Percentiles rank a stretch among this genome's conserved stretches.
These are phyloP conservation scores for Dicyrtomina minuta DNA, from an alignment of 2,888 invertebrate genomes.

Conservation along the genomic window DNA sequence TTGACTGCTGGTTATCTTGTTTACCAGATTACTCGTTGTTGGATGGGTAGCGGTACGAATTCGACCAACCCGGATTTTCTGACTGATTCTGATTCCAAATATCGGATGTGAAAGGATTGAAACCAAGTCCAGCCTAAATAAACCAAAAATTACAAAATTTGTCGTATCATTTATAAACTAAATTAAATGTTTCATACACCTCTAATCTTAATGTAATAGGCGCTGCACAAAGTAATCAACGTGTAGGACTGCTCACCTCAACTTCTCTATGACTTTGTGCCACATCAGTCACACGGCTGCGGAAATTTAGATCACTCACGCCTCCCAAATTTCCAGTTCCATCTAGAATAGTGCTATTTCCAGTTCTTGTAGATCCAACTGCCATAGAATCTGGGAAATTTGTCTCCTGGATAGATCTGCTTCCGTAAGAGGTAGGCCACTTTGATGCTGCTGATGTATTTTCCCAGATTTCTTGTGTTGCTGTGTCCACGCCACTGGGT, in stretches of 20 bases:
- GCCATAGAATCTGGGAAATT: constrained; percentile 34
- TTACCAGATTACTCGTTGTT: constrained; percentile 19
- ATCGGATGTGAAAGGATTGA: constrained; percentile 66
- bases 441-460: constrained; percentile 36
- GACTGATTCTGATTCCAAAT: constrained; percentile 50
- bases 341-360: constrained; percentile 6
- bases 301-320: constrained; percentile 31
- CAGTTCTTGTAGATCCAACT: constrained; percentile 39
- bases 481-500: constrained; percentile 22
- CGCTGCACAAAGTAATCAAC: too few relatives aligned
- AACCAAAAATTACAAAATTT: constrained; percentile 37
- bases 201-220: constrained; percentile 6
- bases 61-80: constrained; percentile 30
- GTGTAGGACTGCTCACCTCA: constrained; percentile 47
- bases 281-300: constrained; percentile 38
- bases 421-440: constrained; percentile 42
- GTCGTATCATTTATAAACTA: not conserved
- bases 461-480: constrained; percentile 47
- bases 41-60: constrained; percentile 21
- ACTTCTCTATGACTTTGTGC: constrained; percentile 52
- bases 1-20: not conserved
- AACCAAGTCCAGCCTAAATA: constrained; percentile 61
- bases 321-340: constrained; percentile 20
- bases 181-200: not conserved
- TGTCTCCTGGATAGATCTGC: not conserved